Evolutionary conservation across 30 jellyfish, hydroid and myxozoan genomes (phyloP).

Genomic region (Hydra vulgaris): DNA sequence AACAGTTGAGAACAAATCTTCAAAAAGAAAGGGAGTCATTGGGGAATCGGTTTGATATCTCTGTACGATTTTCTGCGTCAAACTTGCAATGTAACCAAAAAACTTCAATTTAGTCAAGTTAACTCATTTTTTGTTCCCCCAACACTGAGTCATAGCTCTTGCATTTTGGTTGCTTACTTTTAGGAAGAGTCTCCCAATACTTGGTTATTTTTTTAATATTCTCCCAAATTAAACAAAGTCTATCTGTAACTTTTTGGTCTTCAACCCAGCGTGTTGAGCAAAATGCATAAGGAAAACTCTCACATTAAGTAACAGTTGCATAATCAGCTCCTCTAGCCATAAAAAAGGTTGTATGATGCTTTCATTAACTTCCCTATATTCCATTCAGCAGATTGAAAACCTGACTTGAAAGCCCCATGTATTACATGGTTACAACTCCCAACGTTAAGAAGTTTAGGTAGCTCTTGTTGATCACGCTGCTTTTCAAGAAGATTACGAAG

Average conservation of each 20-base stretch:
- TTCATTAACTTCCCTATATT: too few relatives aligned
- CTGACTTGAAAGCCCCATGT: too few relatives aligned
- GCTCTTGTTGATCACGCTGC: too few relatives aligned
- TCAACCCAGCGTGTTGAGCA: slow-evolving; percentile 10
- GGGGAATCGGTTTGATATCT: neutral
- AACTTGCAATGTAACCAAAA: neutral
- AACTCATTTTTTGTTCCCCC: neutral
- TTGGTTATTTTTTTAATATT: neutral
- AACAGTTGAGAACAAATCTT: neutral
- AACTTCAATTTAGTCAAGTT: slow-evolving; percentile 1
- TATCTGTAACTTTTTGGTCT: neutral
- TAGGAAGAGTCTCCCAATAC: slow-evolving; percentile 7
- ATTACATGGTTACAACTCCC: too few relatives aligned
- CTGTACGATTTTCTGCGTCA: neutral
- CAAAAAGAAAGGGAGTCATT: neutral
- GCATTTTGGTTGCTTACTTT: neutral
- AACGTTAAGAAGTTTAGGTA: too few relatives aligned
- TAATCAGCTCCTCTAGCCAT: too few relatives aligned
- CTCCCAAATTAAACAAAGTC: neutral
- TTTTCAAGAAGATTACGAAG: too few relatives aligned
- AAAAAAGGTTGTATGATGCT: too few relatives aligned
- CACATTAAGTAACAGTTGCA: too few relatives aligned
- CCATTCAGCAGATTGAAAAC: too few relatives aligned
- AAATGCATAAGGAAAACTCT: too few relatives aligned
- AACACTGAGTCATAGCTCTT: neutral